Conservation (phyloP, 2,888 invertebrate species). For the Megaustenia siamemsis region DNA sequence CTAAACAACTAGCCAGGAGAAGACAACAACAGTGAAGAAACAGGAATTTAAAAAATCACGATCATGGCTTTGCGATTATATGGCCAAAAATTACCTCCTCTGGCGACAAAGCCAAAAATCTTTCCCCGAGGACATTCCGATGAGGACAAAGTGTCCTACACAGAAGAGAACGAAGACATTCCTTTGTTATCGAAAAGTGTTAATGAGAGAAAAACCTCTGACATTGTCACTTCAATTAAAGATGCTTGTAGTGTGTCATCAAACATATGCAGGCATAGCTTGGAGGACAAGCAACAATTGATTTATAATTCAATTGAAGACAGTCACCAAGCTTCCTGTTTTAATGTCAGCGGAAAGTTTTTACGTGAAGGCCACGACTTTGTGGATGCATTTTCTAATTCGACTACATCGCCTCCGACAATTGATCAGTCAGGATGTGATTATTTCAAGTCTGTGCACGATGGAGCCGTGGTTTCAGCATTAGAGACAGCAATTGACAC, state of each 20-base stretch:
- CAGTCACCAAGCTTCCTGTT: not conserved
- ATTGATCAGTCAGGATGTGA: not conserved
- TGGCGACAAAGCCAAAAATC: not conserved
- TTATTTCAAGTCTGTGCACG: not conserved
- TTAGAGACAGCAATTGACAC: not conserved
- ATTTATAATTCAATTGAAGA: slow-evolving; percentile 8
- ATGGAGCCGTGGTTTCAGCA: not conserved
- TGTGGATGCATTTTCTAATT: not conserved
- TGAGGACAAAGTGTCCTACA: not conserved
- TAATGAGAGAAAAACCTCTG: not conserved
- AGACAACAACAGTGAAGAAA: not conserved
- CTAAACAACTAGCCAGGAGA: not conserved
- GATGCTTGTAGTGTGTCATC: not conserved
- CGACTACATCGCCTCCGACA: not conserved
- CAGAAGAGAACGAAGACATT: slow-evolving; percentile 7
- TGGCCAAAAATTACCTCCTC: slow-evolving; percentile 17
- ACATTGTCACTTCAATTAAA: not conserved
- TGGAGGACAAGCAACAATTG: not conserved
- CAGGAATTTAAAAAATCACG: not conserved
- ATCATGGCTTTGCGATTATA: slow-evolving; percentile 7
- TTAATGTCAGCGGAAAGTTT: not conserved
- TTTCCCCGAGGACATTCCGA: not conserved
- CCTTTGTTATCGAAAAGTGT: slow-evolving; percentile 3
- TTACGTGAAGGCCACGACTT: too few species aligned
- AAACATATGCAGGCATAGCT: too few species aligned